A percentile compares a stretch with the other conserved stretches of the same genome.
phyloP scores from a whole-genome alignment of 2,113 vertebrate species.

The Esox niger region DNA sequence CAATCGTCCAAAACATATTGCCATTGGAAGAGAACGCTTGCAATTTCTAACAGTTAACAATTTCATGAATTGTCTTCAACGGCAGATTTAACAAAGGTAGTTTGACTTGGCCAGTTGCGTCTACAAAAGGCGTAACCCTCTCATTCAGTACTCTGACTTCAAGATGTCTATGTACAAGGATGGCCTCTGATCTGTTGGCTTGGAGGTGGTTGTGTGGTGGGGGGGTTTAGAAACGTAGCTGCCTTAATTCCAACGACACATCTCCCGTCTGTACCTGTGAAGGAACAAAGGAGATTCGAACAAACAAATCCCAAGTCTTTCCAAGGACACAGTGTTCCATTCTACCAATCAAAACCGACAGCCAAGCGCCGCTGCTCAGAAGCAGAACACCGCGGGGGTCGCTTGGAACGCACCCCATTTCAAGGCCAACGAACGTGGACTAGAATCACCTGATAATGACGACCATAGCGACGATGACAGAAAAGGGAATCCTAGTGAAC shows the following conservation, averaged over 20 bases:
- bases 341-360: neutral
- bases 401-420: neutral
- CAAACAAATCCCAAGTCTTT: constrained; percentile 3
- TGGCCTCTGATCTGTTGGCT: constrained; percentile 16
- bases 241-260: constrained; percentile 42
- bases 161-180: constrained; percentile 5
- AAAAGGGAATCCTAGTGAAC: constrained; percentile 23
- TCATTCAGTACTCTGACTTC: neutral
- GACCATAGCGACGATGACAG: constrained; percentile 30
- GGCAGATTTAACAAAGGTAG: neutral
- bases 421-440: constrained; percentile 24
- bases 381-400: too few relatives aligned
- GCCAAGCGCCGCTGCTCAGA: neutral
- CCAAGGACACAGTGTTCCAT: neutral
- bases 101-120: neutral
- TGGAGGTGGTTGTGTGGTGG: constrained; percentile 16
- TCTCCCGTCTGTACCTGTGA: constrained; percentile 12
- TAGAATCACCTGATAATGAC: constrained; percentile 34
- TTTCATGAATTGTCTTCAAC: neutral
- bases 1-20: too few relatives aligned
- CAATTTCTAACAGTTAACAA: neutral
- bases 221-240: constrained; percentile 62
- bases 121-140: neutral
- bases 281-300: constrained; percentile 10
- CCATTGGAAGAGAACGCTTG: too few relatives aligned